A percentile compares a stretch with the other conserved stretches of the same genome.
These are phyloP conservation scores for Drosophila neotestacea DNA, from an alignment of 2,888 invertebrate species.

Conservation along the genomic window DNA sequence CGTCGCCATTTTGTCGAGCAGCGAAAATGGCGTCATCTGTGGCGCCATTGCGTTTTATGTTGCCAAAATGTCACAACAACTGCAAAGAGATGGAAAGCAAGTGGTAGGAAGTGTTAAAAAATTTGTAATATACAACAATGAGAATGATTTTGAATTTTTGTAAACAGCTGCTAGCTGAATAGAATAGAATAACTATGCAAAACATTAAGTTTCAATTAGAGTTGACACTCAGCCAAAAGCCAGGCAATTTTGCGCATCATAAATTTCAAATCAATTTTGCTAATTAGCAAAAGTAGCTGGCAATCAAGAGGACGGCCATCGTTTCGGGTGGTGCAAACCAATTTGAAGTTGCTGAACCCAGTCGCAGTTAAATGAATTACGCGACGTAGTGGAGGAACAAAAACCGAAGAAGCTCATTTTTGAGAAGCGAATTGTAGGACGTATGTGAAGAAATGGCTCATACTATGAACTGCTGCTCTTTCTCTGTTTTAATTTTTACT, in stretches of 20 bases:
- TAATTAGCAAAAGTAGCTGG: conserved; percentile 77
- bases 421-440: not conserved
- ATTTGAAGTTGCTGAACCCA: conserved; percentile 27
- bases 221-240: conserved; percentile 26
- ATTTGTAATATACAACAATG: conserved; percentile 49
- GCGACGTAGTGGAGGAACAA: conserved; percentile 18
- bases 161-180: conserved; percentile 37
- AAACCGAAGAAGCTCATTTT: not conserved
- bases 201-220: conserved; percentile 74
- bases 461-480: not conserved
- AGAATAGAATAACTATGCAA: conserved; percentile 48
- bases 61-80: conserved; percentile 77
- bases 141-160: conserved; percentile 39
- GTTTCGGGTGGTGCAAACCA: conserved; percentile 11
- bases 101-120: conserved; percentile 53
- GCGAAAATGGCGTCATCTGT: conserved; percentile 81
- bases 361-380: conserved; percentile 56
- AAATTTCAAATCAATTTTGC: conserved; percentile 83
- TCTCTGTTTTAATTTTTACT: not conserved
- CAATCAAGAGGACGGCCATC: conserved; percentile 42
- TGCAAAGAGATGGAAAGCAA: conserved; percentile 48
- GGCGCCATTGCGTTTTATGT: conserved; percentile 80
- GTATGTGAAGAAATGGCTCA: conserved; percentile 21
- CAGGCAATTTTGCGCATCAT: conserved; percentile 74
- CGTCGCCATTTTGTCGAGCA: conserved; percentile 77